These are phyloP conservation scores for Pungitius pungitius DNA, from an alignment of 2,113 vertebrate genomes.

Conservation along the genomic window DNA sequence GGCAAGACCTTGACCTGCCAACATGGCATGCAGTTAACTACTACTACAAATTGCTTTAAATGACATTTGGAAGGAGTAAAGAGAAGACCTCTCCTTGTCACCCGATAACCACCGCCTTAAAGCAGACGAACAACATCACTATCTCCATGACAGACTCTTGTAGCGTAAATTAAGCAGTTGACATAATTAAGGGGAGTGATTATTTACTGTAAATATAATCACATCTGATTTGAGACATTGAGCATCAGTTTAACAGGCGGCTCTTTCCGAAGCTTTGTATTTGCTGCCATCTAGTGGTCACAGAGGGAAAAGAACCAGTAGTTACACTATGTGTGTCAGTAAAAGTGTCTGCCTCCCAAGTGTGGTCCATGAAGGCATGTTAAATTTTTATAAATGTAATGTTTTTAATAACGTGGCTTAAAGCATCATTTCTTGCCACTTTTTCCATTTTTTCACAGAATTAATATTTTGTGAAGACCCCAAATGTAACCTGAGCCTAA, in stretches of 20 bases:
- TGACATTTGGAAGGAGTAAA: background rate
- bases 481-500: background rate
- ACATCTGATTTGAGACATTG: background rate
- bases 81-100: background rate
- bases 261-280: slow-evolving; percentile 40
- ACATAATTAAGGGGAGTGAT: background rate
- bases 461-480: background rate
- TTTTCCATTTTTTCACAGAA: background rate
- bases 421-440: background rate
- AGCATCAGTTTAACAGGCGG: too few relatives aligned
- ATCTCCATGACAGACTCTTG: background rate
- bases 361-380: background rate
- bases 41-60: background rate
- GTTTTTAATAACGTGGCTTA: background rate
- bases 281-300: slow-evolving; percentile 72
- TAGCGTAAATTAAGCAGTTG: background rate
- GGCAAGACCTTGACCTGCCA: background rate
- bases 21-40: background rate
- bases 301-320: background rate
- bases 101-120: background rate
- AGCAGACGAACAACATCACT: background rate
- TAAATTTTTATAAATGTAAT: background rate
- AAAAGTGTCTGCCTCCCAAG: background rate
- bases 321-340: background rate
- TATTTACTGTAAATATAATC: background rate